A percentile compares a stretch with the other conserved stretches of the same genome.
Conservation (phyloP, 2,888 invertebrate genomes). For the Therioaphis trifolii region DNA sequence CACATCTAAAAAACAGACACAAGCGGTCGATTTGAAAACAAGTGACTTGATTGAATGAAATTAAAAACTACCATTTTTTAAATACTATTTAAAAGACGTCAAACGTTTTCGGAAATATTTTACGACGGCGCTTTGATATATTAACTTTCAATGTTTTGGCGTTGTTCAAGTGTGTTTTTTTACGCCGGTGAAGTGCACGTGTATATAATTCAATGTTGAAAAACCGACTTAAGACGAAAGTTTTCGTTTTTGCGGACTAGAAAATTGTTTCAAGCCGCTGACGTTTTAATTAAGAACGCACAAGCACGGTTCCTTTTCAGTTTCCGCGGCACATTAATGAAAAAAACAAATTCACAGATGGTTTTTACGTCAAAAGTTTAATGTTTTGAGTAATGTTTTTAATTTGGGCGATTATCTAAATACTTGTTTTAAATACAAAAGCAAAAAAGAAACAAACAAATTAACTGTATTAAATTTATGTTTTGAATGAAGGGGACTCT, state of each 20-base stretch:
- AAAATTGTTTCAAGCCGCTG: not conserved
- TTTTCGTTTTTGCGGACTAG: not conserved
- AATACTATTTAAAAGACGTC: too few relatives aligned
- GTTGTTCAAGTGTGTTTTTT: not conserved
- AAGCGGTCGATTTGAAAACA: too few relatives aligned
- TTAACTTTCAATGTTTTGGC: not conserved
- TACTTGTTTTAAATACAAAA: not conserved
- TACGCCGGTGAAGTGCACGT: not conserved
- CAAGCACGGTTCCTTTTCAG: not conserved
- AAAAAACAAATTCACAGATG: conserved; percentile 40
- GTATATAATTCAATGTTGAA: not conserved
- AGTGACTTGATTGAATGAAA: too few relatives aligned
- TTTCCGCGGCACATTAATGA: not conserved
- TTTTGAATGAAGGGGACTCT: not conserved
- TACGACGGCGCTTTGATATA: too few relatives aligned
- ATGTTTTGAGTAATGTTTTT: conserved; percentile 36
- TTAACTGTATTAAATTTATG: not conserved
- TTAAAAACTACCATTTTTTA: too few relatives aligned
- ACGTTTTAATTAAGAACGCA: conserved; percentile 50
- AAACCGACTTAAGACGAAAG: conserved; percentile 15
- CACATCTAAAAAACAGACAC: too few relatives aligned
- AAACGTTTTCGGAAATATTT: too few relatives aligned
- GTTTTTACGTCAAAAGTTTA: conserved; percentile 35
- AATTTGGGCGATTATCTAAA: conserved; percentile 17
- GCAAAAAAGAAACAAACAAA: not conserved